A percentile compares a stretch with the other conserved stretches of the same genome.
phyloP scores from a whole-genome alignment of 2,888 invertebrate genomes.

The Allacma fusca region DNA sequence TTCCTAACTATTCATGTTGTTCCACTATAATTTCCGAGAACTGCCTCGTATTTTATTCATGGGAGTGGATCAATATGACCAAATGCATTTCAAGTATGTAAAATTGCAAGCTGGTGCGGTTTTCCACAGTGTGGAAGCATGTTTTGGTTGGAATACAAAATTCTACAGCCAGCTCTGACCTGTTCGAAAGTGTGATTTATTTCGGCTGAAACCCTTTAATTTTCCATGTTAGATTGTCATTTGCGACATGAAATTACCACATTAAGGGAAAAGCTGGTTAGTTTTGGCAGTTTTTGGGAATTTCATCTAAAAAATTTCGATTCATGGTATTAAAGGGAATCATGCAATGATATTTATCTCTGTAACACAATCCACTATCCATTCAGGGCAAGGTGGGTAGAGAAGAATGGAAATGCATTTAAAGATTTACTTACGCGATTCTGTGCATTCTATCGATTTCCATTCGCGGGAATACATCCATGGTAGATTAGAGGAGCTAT shows the following conservation, averaged over 20 bases:
- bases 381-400: no score
- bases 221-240: neutral
- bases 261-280: neutral
- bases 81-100: conserved; percentile 3
- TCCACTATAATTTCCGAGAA: neutral
- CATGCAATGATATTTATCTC: neutral
- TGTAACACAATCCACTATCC: neutral
- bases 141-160: neutral
- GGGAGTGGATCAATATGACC: neutral
- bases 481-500: neutral
- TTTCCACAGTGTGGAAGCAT: neutral
- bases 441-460: conserved; percentile 8
- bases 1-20: neutral
- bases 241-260: neutral
- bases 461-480: neutral
- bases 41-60: neutral
- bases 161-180: neutral
- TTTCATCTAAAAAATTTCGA: neutral
- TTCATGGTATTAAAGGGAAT: neutral
- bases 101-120: neutral
- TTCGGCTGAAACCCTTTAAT: neutral
- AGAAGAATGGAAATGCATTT: neutral
- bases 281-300: neutral
- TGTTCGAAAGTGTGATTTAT: neutral
- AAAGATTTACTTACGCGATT: neutral